These are phyloP conservation scores for Leuctra nigra DNA, from an alignment of 2,888 invertebrate genomes.

Conservation along the genomic window DNA sequence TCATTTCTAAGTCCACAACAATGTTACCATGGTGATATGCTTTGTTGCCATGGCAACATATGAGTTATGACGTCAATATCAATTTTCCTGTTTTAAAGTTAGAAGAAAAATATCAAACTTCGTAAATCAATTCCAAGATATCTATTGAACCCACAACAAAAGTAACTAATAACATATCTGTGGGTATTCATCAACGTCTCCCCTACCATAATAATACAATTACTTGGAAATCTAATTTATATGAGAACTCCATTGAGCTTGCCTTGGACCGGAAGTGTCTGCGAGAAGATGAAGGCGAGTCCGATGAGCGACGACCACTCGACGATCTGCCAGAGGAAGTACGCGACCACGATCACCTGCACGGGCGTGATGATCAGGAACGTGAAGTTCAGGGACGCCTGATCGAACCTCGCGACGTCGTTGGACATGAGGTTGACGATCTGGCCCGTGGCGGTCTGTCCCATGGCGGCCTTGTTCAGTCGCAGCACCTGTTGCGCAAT, in stretches of 20 bases:
- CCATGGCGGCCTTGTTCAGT: slow-evolving; percentile 72
- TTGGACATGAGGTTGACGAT: slow-evolving; percentile 51
- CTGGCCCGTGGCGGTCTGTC: slow-evolving; percentile 70
- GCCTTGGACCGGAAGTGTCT: slow-evolving; percentile 53
- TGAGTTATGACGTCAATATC: too few species aligned
- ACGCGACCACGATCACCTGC: slow-evolving; percentile 42
- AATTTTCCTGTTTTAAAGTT: too few species aligned
- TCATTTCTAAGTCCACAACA: too few species aligned
- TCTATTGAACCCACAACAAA: too few species aligned
- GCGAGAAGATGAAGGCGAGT: slow-evolving; percentile 54
- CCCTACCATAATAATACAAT: too few species aligned
- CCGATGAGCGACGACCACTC: slow-evolving; percentile 42
- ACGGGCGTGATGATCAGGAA: slow-evolving; percentile 48
- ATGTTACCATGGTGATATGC: too few species aligned
- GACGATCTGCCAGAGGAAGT: slow-evolving; percentile 42
- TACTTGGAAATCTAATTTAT: neutral
- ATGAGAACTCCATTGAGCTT: slow-evolving; percentile 22
- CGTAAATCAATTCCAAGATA: too few species aligned
- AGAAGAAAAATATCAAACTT: too few species aligned
- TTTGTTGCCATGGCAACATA: too few species aligned
- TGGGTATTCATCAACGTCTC: too few species aligned
- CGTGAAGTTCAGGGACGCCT: slow-evolving; percentile 45
- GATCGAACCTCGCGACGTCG: slow-evolving; percentile 49
- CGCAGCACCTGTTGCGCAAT: slow-evolving; percentile 69
- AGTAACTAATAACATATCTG: too few species aligned